A percentile compares a stretch with the other conserved stretches of the same genome.
These are phyloP conservation scores for Chironomus striatipennis DNA, from an alignment of 1,140 invertebrate species.

Conservation along the genomic window DNA sequence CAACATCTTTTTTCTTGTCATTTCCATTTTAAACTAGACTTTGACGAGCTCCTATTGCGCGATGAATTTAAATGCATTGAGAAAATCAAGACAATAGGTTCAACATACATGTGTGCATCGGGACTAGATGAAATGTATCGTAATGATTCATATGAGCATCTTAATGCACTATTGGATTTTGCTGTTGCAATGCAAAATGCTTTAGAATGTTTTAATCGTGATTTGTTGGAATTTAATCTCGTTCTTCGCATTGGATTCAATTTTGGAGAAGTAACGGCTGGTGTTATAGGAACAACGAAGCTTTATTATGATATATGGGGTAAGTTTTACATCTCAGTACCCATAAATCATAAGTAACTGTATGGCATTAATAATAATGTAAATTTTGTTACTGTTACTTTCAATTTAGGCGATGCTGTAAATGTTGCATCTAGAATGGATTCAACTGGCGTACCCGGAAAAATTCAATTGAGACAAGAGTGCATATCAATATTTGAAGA, in stretches of 20 bases:
- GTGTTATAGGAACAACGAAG: conserved; percentile 93
- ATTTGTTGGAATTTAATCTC: conserved; percentile 81
- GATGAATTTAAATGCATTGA: conserved; percentile 81
- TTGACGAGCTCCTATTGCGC: conserved; percentile 81
- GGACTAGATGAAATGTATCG: conserved; percentile 74
- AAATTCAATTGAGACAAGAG: conserved; percentile 76
- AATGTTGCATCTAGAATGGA: conserved; percentile 97
- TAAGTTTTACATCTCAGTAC: not conserved
- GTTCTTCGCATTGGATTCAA: conserved; percentile 80
- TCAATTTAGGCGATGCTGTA: conserved; percentile 63
- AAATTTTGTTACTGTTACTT: not conserved
- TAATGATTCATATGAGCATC: conserved; percentile 61
- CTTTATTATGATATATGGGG: conserved; percentile 98
- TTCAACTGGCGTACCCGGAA: conserved; percentile 75
- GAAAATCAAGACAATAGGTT: conserved; percentile 97
- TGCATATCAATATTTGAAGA: conserved; percentile 58
- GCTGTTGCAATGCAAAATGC: conserved; percentile 78
- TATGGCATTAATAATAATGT: not conserved
- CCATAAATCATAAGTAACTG: not conserved
- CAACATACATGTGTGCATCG: conserved; percentile 95
- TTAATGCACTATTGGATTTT: conserved; percentile 82
- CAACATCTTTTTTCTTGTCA: not conserved
- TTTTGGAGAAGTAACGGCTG: conserved; percentile 86
- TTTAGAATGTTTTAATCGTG: conserved; percentile 79
- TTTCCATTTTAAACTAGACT: conserved; percentile 50